Conservation (phyloP, 2,113 vertebrate genomes). For the Amphilophus citrinellus region DNA sequence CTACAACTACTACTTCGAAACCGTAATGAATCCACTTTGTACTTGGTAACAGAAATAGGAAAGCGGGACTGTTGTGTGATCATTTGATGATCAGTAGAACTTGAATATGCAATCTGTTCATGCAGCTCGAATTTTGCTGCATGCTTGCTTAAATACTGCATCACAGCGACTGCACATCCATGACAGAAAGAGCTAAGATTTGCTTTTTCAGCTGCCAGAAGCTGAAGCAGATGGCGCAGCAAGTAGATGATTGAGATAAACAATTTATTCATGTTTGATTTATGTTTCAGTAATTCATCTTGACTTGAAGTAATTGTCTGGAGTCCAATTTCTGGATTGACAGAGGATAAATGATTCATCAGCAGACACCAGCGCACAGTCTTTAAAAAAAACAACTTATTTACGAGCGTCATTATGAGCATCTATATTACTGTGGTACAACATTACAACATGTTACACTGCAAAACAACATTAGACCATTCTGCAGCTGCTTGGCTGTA, state of each 20-base stretch:
- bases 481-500: background rate
- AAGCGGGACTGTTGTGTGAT: slow-evolving; percentile 21
- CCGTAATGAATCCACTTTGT: slow-evolving; percentile 44
- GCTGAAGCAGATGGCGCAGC: slow-evolving; percentile 57
- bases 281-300: slow-evolving; percentile 48
- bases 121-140: slow-evolving; percentile 25
- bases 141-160: slow-evolving; percentile 13
- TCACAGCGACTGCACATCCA: slow-evolving; percentile 18
- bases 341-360: slow-evolving; percentile 35
- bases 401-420: slow-evolving; percentile 27
- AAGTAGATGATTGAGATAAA: slow-evolving; percentile 45
- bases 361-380: background rate
- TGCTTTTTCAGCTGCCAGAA: slow-evolving; percentile 43
- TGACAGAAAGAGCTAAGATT: slow-evolving; percentile 23
- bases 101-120: slow-evolving; percentile 58
- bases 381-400: slow-evolving; percentile 8
- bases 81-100: slow-evolving; percentile 56
- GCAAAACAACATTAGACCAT: background rate
- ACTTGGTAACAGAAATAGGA: background rate
- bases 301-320: slow-evolving; percentile 32
- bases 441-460: background rate
- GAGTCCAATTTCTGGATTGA: slow-evolving; percentile 39
- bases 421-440: background rate
- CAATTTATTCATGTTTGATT: slow-evolving; percentile 51
- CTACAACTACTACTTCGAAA: background rate